Conservation (phyloP, 2,113 vertebrate species). For the Sturnus vulgaris region DNA sequence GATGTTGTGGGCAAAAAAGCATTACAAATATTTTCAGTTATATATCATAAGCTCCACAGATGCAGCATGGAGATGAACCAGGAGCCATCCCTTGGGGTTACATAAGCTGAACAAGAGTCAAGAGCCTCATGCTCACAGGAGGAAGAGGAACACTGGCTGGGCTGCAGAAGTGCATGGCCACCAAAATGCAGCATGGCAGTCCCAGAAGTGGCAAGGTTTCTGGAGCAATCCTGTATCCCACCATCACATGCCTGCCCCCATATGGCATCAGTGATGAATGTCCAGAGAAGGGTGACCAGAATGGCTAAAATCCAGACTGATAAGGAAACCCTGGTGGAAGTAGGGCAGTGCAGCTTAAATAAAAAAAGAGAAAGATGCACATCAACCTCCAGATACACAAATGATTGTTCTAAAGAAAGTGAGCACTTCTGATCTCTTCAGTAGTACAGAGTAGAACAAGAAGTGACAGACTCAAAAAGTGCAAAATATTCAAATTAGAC, state of each 20-base stretch:
- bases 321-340: not conserved
- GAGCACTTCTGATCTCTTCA: not conserved
- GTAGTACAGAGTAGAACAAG: not conserved
- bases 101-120: not conserved
- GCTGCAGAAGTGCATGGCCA: not conserved
- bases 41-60: not conserved
- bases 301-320: not conserved
- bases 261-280: not conserved
- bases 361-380: not conserved
- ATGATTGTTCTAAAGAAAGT: not conserved
- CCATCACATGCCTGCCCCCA: rapidly evolving
- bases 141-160: not conserved
- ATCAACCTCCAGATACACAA: not conserved
- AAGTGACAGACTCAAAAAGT: not conserved
- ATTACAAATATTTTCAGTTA: not conserved
- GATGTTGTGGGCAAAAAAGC: not conserved
- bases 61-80: not conserved
- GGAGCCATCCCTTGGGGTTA: not conserved
- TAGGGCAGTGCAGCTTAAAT: not conserved
- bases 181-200: not conserved
- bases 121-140: rapidly evolving
- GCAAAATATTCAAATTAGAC: not conserved
- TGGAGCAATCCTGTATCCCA: not conserved
- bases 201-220: rapidly evolving
- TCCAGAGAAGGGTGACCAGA: not conserved